Evolutionary conservation across 2,797 vertebrate genomes (phyloP).

Genomic region (Eleutherodactylus coqui): DNA sequence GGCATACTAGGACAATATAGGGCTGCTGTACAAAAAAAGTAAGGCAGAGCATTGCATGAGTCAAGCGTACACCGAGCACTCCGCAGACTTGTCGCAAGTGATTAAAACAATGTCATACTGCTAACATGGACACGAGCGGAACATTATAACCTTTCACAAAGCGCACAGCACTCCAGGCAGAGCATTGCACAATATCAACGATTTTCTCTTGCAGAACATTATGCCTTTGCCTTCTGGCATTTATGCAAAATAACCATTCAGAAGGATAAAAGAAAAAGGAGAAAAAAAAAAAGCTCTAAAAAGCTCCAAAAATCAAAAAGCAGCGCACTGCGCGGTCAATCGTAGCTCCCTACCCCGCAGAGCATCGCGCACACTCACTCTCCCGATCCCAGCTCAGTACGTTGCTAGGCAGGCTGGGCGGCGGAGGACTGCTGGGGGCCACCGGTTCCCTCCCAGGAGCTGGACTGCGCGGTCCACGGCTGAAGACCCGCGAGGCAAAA

Average conservation of each 20-base stretch:
- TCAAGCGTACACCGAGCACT: not conserved
- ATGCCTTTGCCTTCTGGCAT: not conserved
- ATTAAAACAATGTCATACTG: not conserved
- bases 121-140: not conserved
- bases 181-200: not conserved
- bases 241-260: too few species aligned
- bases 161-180: not conserved
- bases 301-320: not conserved
- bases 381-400: constrained; percentile 69
- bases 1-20: constrained; percentile 24
- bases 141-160: not conserved
- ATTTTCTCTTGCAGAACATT: constrained; percentile 15
- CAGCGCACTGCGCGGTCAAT: constrained; percentile 21
- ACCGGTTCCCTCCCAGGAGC: constrained; percentile 65
- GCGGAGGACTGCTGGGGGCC: constrained; percentile 64
- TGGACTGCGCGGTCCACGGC: constrained; percentile 64
- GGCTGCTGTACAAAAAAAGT: not conserved
- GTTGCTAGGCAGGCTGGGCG: constrained; percentile 67
- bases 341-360: constrained; percentile 42
- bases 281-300: not conserved
- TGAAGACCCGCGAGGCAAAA: constrained; percentile 66
- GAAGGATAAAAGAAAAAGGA: too few species aligned
- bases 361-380: constrained; percentile 64
- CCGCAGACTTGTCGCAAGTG: constrained; percentile 31
- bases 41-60: constrained; percentile 14